These are phyloP conservation scores for Leucosticte australis DNA, from an alignment of 2,113 vertebrate species.

Conservation along the genomic window DNA sequence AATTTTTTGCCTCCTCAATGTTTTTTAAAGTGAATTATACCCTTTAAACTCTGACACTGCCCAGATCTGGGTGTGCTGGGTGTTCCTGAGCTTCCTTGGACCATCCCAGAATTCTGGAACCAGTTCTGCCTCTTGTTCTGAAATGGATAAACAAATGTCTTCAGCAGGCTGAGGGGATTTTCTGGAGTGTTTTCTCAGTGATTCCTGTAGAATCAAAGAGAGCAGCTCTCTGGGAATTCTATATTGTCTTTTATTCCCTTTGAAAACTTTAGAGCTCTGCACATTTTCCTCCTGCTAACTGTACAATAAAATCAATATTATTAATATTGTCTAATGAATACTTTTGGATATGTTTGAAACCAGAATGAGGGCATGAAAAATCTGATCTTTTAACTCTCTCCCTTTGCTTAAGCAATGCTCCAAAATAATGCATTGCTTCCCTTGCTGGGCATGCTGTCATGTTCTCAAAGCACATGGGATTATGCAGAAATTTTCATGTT, in stretches of 20 bases:
- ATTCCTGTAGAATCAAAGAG: not conserved
- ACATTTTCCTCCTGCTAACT: not conserved
- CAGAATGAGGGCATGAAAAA: not conserved
- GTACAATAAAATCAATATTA: not conserved
- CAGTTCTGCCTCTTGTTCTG: not conserved
- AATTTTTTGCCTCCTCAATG: not conserved
- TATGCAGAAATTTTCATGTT: not conserved
- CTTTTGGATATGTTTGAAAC: not conserved
- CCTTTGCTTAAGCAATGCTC: not conserved
- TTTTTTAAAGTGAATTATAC: not conserved
- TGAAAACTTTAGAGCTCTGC: not conserved
- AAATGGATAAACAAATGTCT: not conserved
- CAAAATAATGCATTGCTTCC: not conserved
- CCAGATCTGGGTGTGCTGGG: too few species aligned
- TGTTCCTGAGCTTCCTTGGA: not conserved
- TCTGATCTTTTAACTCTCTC: not conserved
- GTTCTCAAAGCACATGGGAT: not conserved
- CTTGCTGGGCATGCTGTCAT: not conserved
- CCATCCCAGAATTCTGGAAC: not conserved
- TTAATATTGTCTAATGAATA: not conserved
- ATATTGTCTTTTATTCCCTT: not conserved
- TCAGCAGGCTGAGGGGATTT: not conserved
- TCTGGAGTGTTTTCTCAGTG: not conserved
- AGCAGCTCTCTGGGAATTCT: not conserved
- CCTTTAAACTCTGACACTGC: not conserved